phyloP scores from a whole-genome alignment of 2,113 vertebrate species.

The Thunnus maccoyii region DNA sequence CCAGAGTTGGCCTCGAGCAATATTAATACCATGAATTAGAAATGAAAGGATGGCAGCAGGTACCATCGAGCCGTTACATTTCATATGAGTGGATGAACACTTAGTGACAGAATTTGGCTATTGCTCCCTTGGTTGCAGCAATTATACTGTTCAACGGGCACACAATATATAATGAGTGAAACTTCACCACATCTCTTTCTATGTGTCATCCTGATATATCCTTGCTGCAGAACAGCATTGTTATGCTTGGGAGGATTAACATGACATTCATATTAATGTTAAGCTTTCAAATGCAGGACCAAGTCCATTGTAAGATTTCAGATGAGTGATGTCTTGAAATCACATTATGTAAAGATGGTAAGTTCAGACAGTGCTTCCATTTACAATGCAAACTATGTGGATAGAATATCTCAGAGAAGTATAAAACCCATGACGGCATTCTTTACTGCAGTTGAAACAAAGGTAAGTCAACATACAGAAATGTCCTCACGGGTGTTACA shows the following conservation, averaged over 20 bases:
- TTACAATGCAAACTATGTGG: slow-evolving; percentile 20
- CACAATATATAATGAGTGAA: slow-evolving; percentile 62
- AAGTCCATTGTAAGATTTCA: slow-evolving; percentile 33
- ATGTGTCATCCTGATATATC: slow-evolving; percentile 52
- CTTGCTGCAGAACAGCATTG: slow-evolving; percentile 27
- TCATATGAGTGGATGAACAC: slow-evolving; percentile 65
- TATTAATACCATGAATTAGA: slow-evolving; percentile 72
- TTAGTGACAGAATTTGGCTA: slow-evolving; percentile 71
- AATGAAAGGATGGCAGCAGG: slow-evolving; percentile 72
- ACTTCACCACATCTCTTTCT: slow-evolving; percentile 43
- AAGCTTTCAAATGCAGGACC: slow-evolving; percentile 26
- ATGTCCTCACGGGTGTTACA: too few species aligned
- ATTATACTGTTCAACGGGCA: slow-evolving; percentile 66
- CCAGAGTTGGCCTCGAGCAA: slow-evolving; percentile 69
- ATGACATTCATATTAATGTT: slow-evolving; percentile 70
- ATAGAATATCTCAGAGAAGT: neutral
- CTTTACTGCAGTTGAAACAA: neutral
- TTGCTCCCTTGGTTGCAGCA: slow-evolving; percentile 69
- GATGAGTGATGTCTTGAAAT: slow-evolving; percentile 44
- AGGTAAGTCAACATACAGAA: too few species aligned
- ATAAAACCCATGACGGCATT: neutral
- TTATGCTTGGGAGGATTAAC: slow-evolving; percentile 49
- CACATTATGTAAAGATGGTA: slow-evolving; percentile 11
- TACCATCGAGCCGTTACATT: slow-evolving; percentile 64
- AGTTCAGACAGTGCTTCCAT: slow-evolving; percentile 1